Percentiles rank a stretch among this genome's conserved stretches.
phyloP scores from a whole-genome alignment of 2,888 invertebrate species.

The Lasioglossum leucozonium region DNA sequence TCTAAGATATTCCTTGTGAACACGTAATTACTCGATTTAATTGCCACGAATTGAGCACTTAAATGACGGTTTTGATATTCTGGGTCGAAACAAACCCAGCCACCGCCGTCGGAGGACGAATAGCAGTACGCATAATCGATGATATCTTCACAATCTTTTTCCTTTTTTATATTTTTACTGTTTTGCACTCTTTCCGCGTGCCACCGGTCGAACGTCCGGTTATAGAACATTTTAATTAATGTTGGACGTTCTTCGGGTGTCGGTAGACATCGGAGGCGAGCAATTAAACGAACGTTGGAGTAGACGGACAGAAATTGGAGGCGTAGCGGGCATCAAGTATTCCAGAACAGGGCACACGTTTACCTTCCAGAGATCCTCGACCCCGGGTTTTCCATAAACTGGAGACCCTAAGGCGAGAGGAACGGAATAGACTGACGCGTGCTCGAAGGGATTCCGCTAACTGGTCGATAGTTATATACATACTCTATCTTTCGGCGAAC shows the following conservation, averaged over 20 bases:
- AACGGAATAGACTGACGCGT: conserved; percentile 55
- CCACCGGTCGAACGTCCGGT: neutral
- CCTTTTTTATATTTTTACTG: neutral
- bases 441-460: conserved; percentile 57
- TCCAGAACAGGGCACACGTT: conserved; percentile 19
- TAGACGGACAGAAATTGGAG: conserved; percentile 3
- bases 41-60: no score
- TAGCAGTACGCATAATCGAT: no score
- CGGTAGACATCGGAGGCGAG: neutral
- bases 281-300: neutral
- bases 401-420: conserved; percentile 30
- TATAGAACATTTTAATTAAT: neutral
- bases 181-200: neutral
- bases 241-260: neutral
- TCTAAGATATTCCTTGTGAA: no score
- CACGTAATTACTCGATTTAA: no score
- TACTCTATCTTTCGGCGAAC: conserved; percentile 66
- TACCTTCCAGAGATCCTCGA: conserved; percentile 45
- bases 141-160: no score
- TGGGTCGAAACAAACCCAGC: no score
- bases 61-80: no score
- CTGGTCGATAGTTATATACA: conserved; percentile 59
- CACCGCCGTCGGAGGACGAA: no score
- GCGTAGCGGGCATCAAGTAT: neutral
- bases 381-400: conserved; percentile 58